Base-by-base conservation (phyloP, 2,888 invertebrate species). In the Protodeltote pygarga region DNA sequence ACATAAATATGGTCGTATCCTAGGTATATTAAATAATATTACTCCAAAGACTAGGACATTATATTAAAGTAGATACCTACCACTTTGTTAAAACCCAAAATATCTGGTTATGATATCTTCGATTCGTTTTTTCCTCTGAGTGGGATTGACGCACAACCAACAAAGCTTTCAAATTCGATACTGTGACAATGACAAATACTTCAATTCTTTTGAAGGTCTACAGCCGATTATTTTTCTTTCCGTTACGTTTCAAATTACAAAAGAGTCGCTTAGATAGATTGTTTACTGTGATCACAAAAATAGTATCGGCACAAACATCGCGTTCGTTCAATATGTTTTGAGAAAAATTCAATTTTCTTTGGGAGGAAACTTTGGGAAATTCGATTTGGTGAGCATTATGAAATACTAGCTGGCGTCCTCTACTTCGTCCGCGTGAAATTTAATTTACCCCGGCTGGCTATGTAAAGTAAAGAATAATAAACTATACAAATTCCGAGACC, bases 231-330 rank as follows among this genome's bases (percentile, higher is more conserved):
- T 57, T 58, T 63, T 52, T 46, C 48, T 67, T 61, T 65, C 59
- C 47, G 60, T 44, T 52, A 35, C 42, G 52, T 53, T 55, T 67
- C 52, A 29, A 62, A 65, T 67, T 62, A 62, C 67, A 62, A 67
- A 66, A 65, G 65, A 59, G 58, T 50, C 48, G 49, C 20, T 45
- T 19, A 24, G 35, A 51, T 46, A 34, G 35, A 53, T 57, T 66
- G 47, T 65, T 67, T 54, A 67, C 61, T 33, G 33, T 59, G 51
- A 44, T 55, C 27, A 55, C 32, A 32, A 21, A 54, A 55, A 55
- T 57, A 55, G 50, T 45, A 32, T 37, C 19, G 13, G 32, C 19
- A 45, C 35, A 58, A 55, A 59, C 24, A 53, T 35, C 21, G 16
- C n/a, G 29, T 28, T 23, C 21, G 15, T 9, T 45, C 20, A 40